Conservation (phyloP, 2,888 invertebrate genomes). For the Hymenopus coronatus region DNA sequence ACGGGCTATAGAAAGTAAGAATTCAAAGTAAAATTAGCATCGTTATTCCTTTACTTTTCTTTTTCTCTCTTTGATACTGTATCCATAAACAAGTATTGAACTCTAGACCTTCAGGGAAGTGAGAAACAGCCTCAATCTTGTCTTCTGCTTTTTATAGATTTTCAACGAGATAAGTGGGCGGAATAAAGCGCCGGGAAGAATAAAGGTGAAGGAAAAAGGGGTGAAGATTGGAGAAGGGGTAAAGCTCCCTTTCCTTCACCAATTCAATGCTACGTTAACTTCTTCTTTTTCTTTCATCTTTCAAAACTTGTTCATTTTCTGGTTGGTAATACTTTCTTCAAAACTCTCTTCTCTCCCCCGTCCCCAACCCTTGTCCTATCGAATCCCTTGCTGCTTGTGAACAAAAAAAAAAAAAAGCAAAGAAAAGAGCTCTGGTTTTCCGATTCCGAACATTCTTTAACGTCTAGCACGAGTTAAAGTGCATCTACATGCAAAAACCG, state of each 20-base stretch:
- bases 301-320: conserved; percentile 28
- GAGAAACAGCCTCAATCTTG: not conserved
- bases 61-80: no score
- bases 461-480: conserved; percentile 12
- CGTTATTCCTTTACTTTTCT: no score
- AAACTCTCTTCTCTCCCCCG: conserved; percentile 6
- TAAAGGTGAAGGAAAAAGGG: not conserved
- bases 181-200: not conserved
- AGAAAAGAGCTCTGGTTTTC: conserved; percentile 8
- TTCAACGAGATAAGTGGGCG: not conserved
- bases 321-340: conserved; percentile 25
- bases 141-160: not conserved
- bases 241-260: not conserved
- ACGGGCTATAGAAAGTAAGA: no score
- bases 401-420: not conserved
- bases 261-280: conserved; percentile 9
- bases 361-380: not conserved
- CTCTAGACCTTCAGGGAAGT: not conserved
- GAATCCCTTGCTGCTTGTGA: not conserved
- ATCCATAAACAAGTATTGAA: not conserved
- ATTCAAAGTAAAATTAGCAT: no score
- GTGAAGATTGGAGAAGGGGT: not conserved
- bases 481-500: conserved; percentile 1
- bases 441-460: conserved; percentile 27
- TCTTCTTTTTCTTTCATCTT: conserved; percentile 8